These are phyloP conservation scores for Eumaeus atala DNA, from an alignment of 1,140 invertebrate species.

Conservation along the genomic window DNA sequence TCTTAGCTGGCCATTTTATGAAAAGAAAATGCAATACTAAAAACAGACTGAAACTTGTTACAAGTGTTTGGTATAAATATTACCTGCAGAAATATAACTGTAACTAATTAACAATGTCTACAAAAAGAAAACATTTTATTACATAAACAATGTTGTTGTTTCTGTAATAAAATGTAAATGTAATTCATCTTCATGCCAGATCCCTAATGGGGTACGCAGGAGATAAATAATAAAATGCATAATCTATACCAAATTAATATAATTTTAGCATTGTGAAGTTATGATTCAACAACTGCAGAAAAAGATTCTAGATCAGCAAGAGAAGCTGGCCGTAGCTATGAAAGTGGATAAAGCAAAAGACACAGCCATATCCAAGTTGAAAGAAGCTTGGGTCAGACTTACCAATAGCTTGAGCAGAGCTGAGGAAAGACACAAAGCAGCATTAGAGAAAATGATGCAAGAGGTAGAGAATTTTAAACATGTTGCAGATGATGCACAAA, in stretches of 20 bases:
- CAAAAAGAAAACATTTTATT: too few species aligned
- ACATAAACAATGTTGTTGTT: too few species aligned
- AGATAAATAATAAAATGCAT: too few species aligned
- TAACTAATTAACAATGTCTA: too few species aligned
- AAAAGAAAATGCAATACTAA: too few species aligned
- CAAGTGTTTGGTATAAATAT: too few species aligned
- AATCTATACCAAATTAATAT: background rate
- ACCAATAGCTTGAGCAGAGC: conserved; percentile 50
- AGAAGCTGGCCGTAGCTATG: conserved; percentile 84
- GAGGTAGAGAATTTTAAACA: conserved; percentile 61
- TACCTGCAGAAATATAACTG: too few species aligned
- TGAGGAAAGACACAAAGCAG: conserved; percentile 49
- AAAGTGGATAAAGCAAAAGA: conserved; percentile 85
- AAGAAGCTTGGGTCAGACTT: conserved; percentile 67
- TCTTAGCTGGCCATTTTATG: too few species aligned
- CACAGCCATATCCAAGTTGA: conserved; percentile 77
- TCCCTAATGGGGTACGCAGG: too few species aligned
- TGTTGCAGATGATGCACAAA: conserved; percentile 57
- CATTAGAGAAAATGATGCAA: conserved; percentile 52
- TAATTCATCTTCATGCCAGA: too few species aligned
- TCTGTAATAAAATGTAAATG: too few species aligned
- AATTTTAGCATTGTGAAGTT: conserved; percentile 83
- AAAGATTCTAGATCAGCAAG: conserved; percentile 82
- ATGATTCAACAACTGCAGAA: conserved; percentile 83
- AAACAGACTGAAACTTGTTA: too few species aligned